Evolutionary conservation across 1,140 invertebrate species (phyloP).

Genomic region (Wiebesia pumilae): DNA sequence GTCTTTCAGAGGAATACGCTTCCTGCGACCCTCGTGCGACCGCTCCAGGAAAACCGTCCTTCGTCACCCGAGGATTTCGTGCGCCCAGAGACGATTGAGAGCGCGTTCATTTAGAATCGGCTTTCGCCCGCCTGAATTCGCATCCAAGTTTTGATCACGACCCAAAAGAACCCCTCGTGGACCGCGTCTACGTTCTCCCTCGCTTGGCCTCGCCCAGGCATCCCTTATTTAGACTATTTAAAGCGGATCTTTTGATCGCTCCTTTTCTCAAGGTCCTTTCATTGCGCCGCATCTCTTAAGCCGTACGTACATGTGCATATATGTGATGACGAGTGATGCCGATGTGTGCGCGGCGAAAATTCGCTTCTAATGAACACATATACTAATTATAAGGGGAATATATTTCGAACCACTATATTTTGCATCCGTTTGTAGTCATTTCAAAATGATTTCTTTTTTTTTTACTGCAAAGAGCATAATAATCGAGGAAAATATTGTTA

Average conservation of each 20-base stretch:
- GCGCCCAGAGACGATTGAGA: neutral
- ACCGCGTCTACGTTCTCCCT: neutral
- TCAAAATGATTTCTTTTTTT: no score
- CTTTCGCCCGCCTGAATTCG: slow-evolving; percentile 64
- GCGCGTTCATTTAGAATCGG: slow-evolving; percentile 66
- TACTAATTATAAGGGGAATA: slow-evolving; percentile 10
- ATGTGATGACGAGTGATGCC: neutral
- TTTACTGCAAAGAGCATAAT: no score
- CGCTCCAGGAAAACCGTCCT: neutral
- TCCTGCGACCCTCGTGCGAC: neutral
- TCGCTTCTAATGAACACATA: slow-evolving; percentile 38
- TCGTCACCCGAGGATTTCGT: neutral
- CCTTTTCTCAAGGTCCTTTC: slow-evolving; percentile 52
- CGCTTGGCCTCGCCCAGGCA: neutral
- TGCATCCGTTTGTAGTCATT: neutral
- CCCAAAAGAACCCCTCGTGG: slow-evolving; percentile 56
- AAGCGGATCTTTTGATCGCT: slow-evolving; percentile 56
- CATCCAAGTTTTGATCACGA: slow-evolving; percentile 65
- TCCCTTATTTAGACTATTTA: slow-evolving; percentile 27
- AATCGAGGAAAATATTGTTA: neutral
- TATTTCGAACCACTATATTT: neutral
- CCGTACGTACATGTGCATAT: no score
- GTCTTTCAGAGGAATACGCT: neutral
- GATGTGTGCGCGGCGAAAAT: slow-evolving; percentile 1
- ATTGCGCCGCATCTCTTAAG: slow-evolving; percentile 23